A percentile compares a stretch with the other conserved stretches of the same genome.
Conservation (phyloP, 2,113 vertebrate species). For the Tragelaphus imberbis region DNA sequence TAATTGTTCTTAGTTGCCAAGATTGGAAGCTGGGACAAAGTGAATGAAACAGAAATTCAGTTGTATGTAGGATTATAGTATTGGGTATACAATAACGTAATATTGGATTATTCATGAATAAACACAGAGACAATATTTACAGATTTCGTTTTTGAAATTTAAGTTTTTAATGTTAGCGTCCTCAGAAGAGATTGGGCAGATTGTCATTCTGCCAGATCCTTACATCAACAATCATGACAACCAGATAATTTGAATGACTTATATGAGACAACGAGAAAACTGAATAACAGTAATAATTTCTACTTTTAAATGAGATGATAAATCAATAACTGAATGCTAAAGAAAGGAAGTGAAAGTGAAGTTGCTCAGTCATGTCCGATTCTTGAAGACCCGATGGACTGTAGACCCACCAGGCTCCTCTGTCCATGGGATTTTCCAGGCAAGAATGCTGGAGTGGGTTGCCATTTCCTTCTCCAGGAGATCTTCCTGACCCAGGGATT, state of each 20-base stretch:
- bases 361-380: fast-evolving
- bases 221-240: not conserved
- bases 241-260: not conserved
- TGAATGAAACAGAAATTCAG: not conserved
- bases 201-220: not conserved
- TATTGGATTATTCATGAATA: not conserved
- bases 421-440: not conserved
- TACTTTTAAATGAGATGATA: not conserved
- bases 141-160: not conserved
- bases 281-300: not conserved
- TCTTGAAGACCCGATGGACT: not conserved
- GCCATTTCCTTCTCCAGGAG: not conserved
- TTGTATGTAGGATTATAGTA: not conserved
- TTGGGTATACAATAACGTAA: not conserved
- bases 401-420: not conserved
- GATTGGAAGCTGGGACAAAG: not conserved
- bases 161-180: not conserved
- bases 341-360: not conserved
- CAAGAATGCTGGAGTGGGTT: not conserved
- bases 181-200: not conserved
- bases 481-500: not conserved
- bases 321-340: not conserved
- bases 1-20: not conserved
- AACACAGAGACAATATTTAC: not conserved
- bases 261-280: not conserved